Percentiles rank a stretch among this genome's conserved stretches.
These are phyloP conservation scores for Caenorhabditis tropicalis DNA, from an alignment of 1,140 invertebrate genomes.

Conservation along the genomic window DNA sequence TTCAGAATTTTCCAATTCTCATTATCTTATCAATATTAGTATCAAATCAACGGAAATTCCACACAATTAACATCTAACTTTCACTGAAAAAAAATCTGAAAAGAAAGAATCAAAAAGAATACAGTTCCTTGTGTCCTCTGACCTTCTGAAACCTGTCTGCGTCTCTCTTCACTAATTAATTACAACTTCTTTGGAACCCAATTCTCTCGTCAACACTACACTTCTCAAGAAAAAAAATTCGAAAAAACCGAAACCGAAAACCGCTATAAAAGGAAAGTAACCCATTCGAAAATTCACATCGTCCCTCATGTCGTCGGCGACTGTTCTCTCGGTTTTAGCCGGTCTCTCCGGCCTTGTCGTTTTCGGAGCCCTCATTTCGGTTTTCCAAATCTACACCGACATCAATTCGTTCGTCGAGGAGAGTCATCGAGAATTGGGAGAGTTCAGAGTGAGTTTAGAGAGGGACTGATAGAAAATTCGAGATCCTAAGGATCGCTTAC, in stretches of 20 bases:
- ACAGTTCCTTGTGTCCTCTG: too few relatives aligned
- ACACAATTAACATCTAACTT: too few relatives aligned
- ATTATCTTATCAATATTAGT: too few relatives aligned
- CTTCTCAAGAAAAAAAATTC: background rate
- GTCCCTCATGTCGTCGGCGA: slow-evolving; percentile 20
- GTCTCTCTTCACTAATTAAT: too few relatives aligned
- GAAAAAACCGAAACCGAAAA: background rate
- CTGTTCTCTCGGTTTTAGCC: background rate
- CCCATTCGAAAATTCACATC: background rate
- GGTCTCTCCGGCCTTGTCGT: slow-evolving; percentile 32
- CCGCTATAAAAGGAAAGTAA: background rate
- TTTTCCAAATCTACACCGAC: slow-evolving; percentile 50
- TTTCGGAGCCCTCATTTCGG: slow-evolving; percentile 47
- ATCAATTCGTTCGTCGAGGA: slow-evolving; percentile 55
- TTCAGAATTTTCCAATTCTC: too few relatives aligned
- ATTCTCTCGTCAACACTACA: background rate
- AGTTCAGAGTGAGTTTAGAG: slow-evolving; percentile 45
- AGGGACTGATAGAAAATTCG: too few relatives aligned
- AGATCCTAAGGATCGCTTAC: too few relatives aligned
- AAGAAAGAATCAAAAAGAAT: too few relatives aligned
- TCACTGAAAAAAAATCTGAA: too few relatives aligned
- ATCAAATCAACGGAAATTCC: too few relatives aligned
- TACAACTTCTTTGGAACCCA: background rate
- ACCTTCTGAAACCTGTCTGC: too few relatives aligned
- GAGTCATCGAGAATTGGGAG: slow-evolving; percentile 38